Evolutionary conservation across 2,113 vertebrate genomes (phyloP).

Genomic region (Cichladusa arquata): DNA sequence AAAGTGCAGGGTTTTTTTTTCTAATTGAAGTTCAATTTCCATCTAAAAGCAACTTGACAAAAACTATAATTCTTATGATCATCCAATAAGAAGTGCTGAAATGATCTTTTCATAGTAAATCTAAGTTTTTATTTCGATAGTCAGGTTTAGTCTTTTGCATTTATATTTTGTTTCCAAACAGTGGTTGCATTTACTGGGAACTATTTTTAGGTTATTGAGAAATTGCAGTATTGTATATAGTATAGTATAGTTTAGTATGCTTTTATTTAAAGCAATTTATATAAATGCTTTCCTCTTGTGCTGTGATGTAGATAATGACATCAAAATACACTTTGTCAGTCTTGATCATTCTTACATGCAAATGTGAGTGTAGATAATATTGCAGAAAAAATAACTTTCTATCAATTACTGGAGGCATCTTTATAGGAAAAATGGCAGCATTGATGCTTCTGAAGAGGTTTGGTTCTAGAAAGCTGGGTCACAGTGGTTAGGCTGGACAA

Average conservation of each 20-base stretch:
- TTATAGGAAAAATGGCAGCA: not conserved
- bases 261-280: not conserved
- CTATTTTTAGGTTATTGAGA: not conserved
- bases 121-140: not conserved
- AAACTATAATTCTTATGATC: not conserved
- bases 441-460: not conserved
- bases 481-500: not conserved
- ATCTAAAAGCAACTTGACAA: not conserved
- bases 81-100: not conserved
- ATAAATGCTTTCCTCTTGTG: not conserved
- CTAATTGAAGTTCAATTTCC: not conserved
- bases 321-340: not conserved
- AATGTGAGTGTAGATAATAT: not conserved
- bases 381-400: not conserved
- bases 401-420: not conserved
- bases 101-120: not conserved
- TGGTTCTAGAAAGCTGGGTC: not conserved
- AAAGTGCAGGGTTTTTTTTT: not conserved
- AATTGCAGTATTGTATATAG: not conserved
- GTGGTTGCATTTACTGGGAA: not conserved
- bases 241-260: not conserved
- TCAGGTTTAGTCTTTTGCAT: not conserved
- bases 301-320: not conserved
- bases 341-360: not conserved
- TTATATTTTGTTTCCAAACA: not conserved